Conservation (phyloP, 1,140 invertebrate genomes). For the Ditylenchus dipsaci region DNA sequence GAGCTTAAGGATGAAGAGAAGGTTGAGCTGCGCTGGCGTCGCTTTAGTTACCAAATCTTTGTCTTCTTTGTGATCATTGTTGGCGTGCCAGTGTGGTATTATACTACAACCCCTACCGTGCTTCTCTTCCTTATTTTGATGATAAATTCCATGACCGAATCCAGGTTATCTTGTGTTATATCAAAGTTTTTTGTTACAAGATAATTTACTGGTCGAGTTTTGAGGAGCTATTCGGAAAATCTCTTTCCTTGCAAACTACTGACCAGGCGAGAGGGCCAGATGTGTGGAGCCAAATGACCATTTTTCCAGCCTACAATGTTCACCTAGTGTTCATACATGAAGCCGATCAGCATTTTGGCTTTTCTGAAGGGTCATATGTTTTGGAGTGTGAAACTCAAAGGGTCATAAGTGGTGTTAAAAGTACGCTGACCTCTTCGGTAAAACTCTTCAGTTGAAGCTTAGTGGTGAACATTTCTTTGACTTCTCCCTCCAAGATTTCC, state of each 20-base stretch:
- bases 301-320: conserved; percentile 29
- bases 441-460: conserved; percentile 8
- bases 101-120: conserved; percentile 46
- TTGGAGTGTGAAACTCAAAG: background rate
- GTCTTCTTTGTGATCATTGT: conserved; percentile 28
- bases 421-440: background rate
- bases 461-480: conserved; percentile 29
- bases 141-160: background rate
- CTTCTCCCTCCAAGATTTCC: conserved; percentile 25
- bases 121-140: conserved; percentile 19
- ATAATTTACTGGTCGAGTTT: too few relatives aligned
- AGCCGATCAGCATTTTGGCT: background rate
- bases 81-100: conserved; percentile 39
- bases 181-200: background rate
- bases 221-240: too few relatives aligned
- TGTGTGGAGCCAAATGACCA: conserved; percentile 34
- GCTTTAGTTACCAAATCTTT: conserved; percentile 21
- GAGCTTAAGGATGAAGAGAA: conserved; percentile 5
- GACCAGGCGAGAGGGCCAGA: background rate
- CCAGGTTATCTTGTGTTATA: background rate
- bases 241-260: background rate
- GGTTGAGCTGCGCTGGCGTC: conserved; percentile 20
- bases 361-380: too few relatives aligned
- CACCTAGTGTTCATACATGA: conserved; percentile 41
- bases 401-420: background rate